phyloP scores from a whole-genome alignment of 1,140 invertebrate species.

The Sarcophaga peregrina region DNA sequence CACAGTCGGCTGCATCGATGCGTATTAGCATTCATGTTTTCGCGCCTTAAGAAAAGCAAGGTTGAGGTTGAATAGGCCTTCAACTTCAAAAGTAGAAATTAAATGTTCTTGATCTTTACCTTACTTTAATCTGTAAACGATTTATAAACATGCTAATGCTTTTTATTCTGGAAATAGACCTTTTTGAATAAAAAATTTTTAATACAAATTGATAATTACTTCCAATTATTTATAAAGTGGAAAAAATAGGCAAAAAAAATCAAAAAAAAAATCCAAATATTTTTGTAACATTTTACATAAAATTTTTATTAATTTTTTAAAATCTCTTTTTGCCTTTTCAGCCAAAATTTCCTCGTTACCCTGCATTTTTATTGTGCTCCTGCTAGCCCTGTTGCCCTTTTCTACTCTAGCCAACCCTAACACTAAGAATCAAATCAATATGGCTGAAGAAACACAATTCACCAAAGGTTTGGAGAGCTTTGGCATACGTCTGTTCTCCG shows the following conservation, averaged over 20 bases:
- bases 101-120: too few species aligned
- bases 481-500: conserved; percentile 31
- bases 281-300: background rate
- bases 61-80: too few species aligned
- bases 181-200: too few species aligned
- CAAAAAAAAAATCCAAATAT: too few species aligned
- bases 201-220: background rate
- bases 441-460: conserved; percentile 40
- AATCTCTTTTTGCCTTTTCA: background rate
- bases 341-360: background rate
- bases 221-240: too few species aligned
- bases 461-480: conserved; percentile 47
- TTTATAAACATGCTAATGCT: too few species aligned
- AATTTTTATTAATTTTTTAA: background rate
- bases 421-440: background rate
- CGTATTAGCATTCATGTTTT: too few species aligned
- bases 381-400: background rate
- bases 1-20: too few species aligned
- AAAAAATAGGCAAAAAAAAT: background rate
- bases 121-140: too few species aligned
- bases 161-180: too few species aligned
- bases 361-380: background rate
- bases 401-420: background rate
- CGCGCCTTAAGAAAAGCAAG: too few species aligned
- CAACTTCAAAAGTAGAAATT: too few species aligned